Conservation (phyloP, 2,113 vertebrate species). For the Struthio camelus region DNA sequence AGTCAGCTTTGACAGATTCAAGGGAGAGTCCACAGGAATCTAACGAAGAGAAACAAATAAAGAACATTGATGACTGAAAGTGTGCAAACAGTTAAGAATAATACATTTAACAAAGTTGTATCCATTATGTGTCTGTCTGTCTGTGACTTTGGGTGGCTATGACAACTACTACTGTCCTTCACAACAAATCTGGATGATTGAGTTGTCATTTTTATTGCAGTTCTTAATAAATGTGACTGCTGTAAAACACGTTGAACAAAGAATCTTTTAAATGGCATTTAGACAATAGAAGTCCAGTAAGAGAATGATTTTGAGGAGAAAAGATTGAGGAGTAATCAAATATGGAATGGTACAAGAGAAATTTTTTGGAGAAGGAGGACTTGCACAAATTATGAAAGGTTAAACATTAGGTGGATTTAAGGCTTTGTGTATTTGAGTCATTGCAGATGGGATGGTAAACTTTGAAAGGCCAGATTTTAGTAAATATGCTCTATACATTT, state of each 20-base stretch:
- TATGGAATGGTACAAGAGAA: background rate
- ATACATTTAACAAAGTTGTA: background rate
- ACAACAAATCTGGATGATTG: background rate
- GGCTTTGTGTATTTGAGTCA: background rate
- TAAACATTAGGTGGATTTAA: background rate
- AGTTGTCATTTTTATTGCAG: conserved; percentile 4
- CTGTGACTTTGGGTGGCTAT: background rate
- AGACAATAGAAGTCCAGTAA: background rate
- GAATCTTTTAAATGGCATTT: background rate
- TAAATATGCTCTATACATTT: background rate
- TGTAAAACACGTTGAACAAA: background rate
- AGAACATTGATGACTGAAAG: background rate
- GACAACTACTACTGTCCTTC: conserved; percentile 2
- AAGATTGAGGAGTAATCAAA: background rate
- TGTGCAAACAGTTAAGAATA: background rate
- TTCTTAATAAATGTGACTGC: conserved; percentile 4
- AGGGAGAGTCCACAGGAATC: background rate
- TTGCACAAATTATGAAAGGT: background rate
- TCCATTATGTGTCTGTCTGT: background rate
- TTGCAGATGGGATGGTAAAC: background rate
- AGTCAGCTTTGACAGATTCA: background rate
- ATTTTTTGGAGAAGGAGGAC: background rate
- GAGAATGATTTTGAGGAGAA: background rate
- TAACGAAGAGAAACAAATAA: background rate
- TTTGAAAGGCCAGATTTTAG: background rate